phyloP scores from a whole-genome alignment of 1,140 invertebrate species.

The Orussus abietinus region DNA sequence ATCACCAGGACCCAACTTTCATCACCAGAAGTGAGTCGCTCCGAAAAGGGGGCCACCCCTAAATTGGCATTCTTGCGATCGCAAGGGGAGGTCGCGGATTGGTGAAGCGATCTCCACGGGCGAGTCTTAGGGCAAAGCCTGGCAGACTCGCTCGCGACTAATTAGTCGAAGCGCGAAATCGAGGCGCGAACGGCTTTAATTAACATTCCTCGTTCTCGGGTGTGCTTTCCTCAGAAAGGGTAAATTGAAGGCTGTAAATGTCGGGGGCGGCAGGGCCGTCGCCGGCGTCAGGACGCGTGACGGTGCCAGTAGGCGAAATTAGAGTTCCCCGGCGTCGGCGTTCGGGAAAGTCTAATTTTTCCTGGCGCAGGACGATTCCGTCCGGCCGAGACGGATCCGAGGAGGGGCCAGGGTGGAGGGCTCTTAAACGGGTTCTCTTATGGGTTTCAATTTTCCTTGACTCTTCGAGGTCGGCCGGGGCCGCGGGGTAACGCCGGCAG shows the following conservation, averaged over 20 bases:
- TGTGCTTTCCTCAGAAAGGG: too few species aligned
- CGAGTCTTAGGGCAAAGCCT: too few species aligned
- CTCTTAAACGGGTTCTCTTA: neutral
- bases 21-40: too few species aligned
- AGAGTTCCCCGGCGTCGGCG: conserved; percentile 1
- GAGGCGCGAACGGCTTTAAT: conserved; percentile 52
- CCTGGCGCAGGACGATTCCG: too few species aligned
- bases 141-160: conserved; percentile 51
- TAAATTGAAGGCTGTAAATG: conserved; percentile 52
- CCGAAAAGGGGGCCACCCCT: conserved; percentile 30
- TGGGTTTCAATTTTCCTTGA: conserved; percentile 12
- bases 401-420: neutral
- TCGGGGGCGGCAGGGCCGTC: conserved; percentile 28
- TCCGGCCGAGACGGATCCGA: too few species aligned
- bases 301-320: conserved; percentile 5
- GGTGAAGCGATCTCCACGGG: conserved; percentile 44
- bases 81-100: conserved; percentile 29
- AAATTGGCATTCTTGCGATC: conserved; percentile 49
- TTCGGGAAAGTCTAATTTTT: conserved; percentile 6
- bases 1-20: too few species aligned
- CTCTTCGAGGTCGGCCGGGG: neutral
- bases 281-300: too few species aligned
- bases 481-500: conserved; percentile 11
- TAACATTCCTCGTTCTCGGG: conserved; percentile 50
- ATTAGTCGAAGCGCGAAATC: conserved; percentile 52